Evolutionary conservation across 2,888 invertebrate genomes (phyloP), one percentile per base, ranked within the genome.

Genomic region (Apotomis betuletana): DNA sequence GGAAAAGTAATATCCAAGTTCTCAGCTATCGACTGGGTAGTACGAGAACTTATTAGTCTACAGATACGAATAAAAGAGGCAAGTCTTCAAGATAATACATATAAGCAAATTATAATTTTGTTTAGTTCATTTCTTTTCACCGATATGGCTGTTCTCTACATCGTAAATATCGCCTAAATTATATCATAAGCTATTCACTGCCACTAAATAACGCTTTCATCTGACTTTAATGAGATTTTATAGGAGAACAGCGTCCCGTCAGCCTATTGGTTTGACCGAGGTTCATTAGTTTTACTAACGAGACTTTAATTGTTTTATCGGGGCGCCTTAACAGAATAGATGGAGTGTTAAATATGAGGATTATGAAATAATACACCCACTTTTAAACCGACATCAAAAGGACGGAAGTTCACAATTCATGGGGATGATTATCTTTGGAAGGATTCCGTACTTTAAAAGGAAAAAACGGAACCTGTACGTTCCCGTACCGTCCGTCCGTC

Each of bases 261-360:
- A 61, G 75, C 72, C 73, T 67, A 78, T 78, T 78, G 79, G 77
- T 79, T 77, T 77, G 76, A 80, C 78, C 77, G 79, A 75, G 75
- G 78, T 75, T 80, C 76, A 75, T 79, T 78, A 79, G 71, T 67
- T 63, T 62, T 75, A 68, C 60, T 71, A 71, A 67, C 61, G 61
- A 67, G 71, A 71, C 57, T 71, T 71, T 67, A 71, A 71, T 67
- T 49, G 58, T 67, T 71, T 71, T 62, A 71, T 58, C 49, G 65
- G 27, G 61, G 27, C 55, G 59, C 49, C 36, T 65, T 61, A 54
- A 55, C 70, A 49, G 49, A 49, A 67, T 51, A 67, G n/a, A 71
- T 62, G 38, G 27, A 8, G 13, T 62, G 49, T 57, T 67, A 55
- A 70, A 54, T 9, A 62, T 57, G 15, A 55, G 55, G 55, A 55